Base-by-base conservation (phyloP, 2,888 invertebrate genomes). In the Drosophila mercatorum region DNA sequence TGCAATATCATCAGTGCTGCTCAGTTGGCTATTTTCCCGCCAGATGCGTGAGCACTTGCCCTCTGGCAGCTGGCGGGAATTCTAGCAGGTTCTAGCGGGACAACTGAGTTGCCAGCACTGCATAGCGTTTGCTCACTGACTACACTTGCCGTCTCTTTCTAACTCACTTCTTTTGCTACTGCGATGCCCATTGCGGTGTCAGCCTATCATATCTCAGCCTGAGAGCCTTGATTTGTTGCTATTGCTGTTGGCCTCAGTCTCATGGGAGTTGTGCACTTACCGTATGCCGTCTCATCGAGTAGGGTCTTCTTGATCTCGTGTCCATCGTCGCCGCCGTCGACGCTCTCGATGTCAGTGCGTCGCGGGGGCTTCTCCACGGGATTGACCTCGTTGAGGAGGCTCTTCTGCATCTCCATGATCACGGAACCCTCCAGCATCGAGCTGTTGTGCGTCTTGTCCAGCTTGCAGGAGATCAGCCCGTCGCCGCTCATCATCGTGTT, bases 301-400 rank as follows among this genome's bases (percentile, higher is more conserved):
- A 97, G 94, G 77, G 96, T 97, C 91, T 96, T 95, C 92, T 97
- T 97, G 74, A 96, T 94, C 91, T 97, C 97, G 69, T 96, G 96
- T 93, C 96, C 95, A 93, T 97, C 97, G 7, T 97, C 96, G 38
- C 94, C 96, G 22, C 95, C 96, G 61, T 96, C 96, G 7, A 96
- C 95, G 12, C 95, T 94, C 28, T 96, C 96, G 63, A 95, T 95
- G 69, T 97, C 96, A 78, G 96, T 96, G 71, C 96, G 94, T 56
- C 97, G 94, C 6, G 97, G 96, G 0, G 97, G 96, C 90, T 97
- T 97, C 68, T 96, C 96, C 22, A 97, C 96, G 0, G 97, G 97
- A 93, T 97, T 97, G 36, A 97, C 96, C 59, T 97, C 96, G 3
- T 96, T 96, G 75, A 97, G 95, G 56, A 97, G 93, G 75, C 96